A percentile compares a stretch with the other conserved stretches of the same genome.
phyloP scores from a whole-genome alignment of 2,113 vertebrate species.

The Nyctibius bracteatus region DNA sequence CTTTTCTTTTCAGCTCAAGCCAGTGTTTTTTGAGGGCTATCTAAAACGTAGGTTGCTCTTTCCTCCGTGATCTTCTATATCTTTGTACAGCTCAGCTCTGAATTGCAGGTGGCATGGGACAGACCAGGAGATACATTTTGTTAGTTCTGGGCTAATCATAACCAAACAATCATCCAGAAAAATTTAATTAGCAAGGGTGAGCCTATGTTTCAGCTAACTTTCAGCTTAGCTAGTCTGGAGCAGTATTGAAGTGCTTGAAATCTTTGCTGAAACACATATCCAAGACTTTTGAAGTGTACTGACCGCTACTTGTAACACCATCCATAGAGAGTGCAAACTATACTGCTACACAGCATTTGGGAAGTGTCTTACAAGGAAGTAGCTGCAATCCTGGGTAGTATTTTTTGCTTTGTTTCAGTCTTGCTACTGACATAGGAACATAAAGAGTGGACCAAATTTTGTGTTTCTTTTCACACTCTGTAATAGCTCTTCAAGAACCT shows the following conservation, averaged over 20 bases:
- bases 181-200: not conserved
- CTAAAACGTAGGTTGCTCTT: not conserved
- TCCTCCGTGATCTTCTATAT: not conserved
- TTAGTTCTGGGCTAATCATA: not conserved
- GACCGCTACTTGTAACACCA: not conserved
- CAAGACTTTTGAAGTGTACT: not conserved
- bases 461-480: not conserved
- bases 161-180: not conserved
- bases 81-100: not conserved
- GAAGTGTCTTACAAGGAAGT: not conserved
- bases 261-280: too few relatives aligned
- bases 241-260: not conserved
- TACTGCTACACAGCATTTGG: not conserved
- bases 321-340: accelerated
- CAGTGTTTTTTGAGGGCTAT: not conserved
- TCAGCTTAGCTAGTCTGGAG: not conserved
- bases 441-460: not conserved
- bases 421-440: not conserved
- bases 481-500: not conserved
- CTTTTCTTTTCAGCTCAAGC: too few relatives aligned
- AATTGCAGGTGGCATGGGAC: not conserved
- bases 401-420: not conserved
- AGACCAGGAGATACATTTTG: not conserved
- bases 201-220: not conserved
- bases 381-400: accelerated